A percentile compares a stretch with the other conserved stretches of the same genome.
Evolutionary conservation across 2,797 vertebrate genomes (phyloP).

Genomic region (Rhynchotus rufescens): DNA sequence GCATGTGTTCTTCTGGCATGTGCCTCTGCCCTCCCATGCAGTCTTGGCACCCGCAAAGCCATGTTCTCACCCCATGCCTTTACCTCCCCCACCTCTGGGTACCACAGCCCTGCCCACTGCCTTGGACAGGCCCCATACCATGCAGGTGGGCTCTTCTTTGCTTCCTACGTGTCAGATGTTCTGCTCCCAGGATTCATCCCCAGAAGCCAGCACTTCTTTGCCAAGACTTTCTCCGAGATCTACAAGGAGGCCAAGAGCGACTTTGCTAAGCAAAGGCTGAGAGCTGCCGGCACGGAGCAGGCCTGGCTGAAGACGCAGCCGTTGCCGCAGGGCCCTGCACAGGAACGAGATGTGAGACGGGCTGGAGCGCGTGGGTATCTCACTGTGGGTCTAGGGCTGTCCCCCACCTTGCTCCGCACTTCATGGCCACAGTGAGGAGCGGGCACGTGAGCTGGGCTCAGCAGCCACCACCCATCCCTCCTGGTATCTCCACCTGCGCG

Average conservation of each 20-base stretch:
- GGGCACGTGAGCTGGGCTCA: not conserved
- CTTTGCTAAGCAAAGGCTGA: slow-evolving; percentile 45
- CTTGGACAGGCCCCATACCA: not conserved
- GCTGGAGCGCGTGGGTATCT: not conserved
- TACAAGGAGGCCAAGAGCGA: slow-evolving; percentile 76
- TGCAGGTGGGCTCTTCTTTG: not conserved
- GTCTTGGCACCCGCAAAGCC: not conserved
- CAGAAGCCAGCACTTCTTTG: slow-evolving; percentile 81
- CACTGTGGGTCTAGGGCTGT: not conserved
- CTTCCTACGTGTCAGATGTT: rapidly evolving
- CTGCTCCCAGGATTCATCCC: slow-evolving; percentile 78
- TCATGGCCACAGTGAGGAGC: not conserved
- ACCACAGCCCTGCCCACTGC: rapidly evolving
- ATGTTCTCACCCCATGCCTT: rapidly evolving
- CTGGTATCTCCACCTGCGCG: rapidly evolving
- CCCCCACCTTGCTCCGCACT: rapidly evolving
- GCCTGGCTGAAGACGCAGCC: not conserved
- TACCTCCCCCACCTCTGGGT: not conserved
- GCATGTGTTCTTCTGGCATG: not conserved
- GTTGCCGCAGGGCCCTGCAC: not conserved
- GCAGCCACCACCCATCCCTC: not conserved
- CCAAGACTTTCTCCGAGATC: slow-evolving; percentile 76
- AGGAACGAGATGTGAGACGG: slow-evolving; percentile 35
- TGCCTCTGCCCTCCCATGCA: not conserved
- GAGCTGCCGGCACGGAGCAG: not conserved